These are phyloP conservation scores for Oryctes rhinoceros DNA, from an alignment of 1,140 invertebrate species.

Conservation along the genomic window DNA sequence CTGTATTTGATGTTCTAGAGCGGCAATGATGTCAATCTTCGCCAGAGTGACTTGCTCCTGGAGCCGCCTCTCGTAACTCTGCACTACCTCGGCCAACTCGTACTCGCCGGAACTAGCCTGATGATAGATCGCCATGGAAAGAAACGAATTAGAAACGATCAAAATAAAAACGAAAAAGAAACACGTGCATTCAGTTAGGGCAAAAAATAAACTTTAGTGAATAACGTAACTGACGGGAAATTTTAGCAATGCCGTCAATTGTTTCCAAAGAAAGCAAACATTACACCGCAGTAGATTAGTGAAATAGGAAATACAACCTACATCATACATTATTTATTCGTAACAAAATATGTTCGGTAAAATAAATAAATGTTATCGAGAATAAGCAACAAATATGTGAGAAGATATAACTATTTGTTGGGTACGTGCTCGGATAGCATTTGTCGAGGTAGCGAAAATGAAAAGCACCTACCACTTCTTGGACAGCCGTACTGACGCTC, in stretches of 20 bases:
- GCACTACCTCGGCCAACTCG: conserved; percentile 61
- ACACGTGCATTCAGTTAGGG: background rate
- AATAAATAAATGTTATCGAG: no score
- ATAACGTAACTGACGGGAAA: no score
- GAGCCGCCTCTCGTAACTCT: conserved; percentile 63
- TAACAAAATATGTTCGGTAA: no score
- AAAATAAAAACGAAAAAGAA: conserved; percentile 39
- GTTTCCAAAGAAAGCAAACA: no score
- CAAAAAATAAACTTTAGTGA: background rate
- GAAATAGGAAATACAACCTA: no score
- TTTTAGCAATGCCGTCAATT: no score
- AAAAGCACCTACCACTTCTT: conserved; percentile 64
- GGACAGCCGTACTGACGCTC: conserved; percentile 60
- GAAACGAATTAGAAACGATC: background rate
- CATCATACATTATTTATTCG: no score
- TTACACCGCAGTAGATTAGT: no score
- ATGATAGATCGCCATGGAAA: background rate
- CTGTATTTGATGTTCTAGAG: conserved; percentile 69
- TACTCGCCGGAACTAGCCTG: conserved; percentile 59
- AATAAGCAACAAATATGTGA: no score
- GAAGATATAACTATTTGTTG: no score
- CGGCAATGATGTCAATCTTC: conserved; percentile 67
- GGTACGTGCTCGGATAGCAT: no score
- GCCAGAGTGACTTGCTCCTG: conserved; percentile 69
- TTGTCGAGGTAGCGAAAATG: background rate